Evolutionary conservation across 2,113 vertebrate species (phyloP), one percentile per base, ranked within the genome.

Genomic region (Otis tarda): DNA sequence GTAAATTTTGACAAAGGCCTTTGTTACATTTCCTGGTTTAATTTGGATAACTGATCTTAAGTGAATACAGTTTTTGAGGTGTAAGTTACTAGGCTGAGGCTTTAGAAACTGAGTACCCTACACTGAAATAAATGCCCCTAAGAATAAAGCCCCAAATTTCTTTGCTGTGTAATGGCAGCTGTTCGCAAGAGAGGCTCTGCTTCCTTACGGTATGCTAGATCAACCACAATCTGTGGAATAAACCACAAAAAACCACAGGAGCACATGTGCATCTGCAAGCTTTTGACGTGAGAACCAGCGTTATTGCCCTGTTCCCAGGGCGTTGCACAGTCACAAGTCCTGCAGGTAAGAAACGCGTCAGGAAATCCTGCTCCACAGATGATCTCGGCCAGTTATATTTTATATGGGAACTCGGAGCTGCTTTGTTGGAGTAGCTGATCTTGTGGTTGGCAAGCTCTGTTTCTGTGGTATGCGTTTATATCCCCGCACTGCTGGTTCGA

Each of bases 301-400:
- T 68, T 82, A 33, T 47, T 80, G 84, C 94, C 70, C 73, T 90
- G 93, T 96, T 97, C 93, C 92, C 89, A 94, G 74, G 77, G 83
- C 87, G 39, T 4, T 91, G 65, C 43, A 10, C 55, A 69, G 23
- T 43, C 75, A 71, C 74, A 52, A 25, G 49, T 79, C 89, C 52
- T 95, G 93, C 85, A 97, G 96, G 93, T 96, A 84, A 83, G 88
- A 87, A 91, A 93, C 87, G 76, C 60, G 73, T 95, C 93, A 92
- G 95, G 97, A 98, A 95, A 87, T 79, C 17, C 87, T 86, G 75
- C 87, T 94, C 85, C 94, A 90, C 69, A 92, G 89, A 79, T 70
- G 71, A 69, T 94, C 56, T 76, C 73, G 79, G 37, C 74, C 21
- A 7, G 33, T 94, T 95, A 41, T 73, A 67, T 87, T 93, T 65